Evolutionary conservation across 1,140 invertebrate genomes (phyloP), one percentile per base, ranked within the genome.

Genomic region (Dufourea novaeangliae): DNA sequence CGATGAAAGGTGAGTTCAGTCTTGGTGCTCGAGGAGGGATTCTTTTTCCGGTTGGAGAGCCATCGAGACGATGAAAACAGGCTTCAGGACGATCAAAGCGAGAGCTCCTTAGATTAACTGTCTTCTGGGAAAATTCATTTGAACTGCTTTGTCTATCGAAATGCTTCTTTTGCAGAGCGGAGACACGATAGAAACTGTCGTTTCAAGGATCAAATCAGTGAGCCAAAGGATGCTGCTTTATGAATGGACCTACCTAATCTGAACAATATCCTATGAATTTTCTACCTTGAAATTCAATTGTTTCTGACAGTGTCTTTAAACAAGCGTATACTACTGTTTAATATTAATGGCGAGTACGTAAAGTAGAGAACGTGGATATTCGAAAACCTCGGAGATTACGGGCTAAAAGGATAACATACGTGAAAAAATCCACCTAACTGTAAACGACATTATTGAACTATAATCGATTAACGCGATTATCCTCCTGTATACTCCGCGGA

Each of bases 21-120:
- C 22, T 29, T 5, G 41, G 32, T n/a, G 44, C n/a, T 14, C 12
- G 41, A 50, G 34, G 29, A 44, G 39, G 25, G 29, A 37, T 14
- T 64, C 66, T 59, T 44, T 37, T 17, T n/a, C 2, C 41, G 32
- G 27, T 37, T 56, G 32, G 29, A 59, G 61, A 39, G 27, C n/a
- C 34, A 80, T 44, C 50, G 59, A 54, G 39, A 41, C 39, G 78
- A 62, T 79, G 71, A 81, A 80, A 68, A 80, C 57, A 70, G 59
- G n/a, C 12, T 39, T 37, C 41, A 56, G 64, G 67, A 82, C 80
- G 78, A 64, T 82, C 80, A 82, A 82, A 82, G 80, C n/a, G n/a
- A 56, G 70, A 66, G 39, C 34, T 74, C 50, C 66, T 76, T 66
- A 73, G 81, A 81, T 82, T 81, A 82, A 82, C 62, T 41, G 72